These are phyloP conservation scores for Pyrocephalus nanus DNA, from an alignment of 2,797 vertebrate genomes.

Conservation along the genomic window DNA sequence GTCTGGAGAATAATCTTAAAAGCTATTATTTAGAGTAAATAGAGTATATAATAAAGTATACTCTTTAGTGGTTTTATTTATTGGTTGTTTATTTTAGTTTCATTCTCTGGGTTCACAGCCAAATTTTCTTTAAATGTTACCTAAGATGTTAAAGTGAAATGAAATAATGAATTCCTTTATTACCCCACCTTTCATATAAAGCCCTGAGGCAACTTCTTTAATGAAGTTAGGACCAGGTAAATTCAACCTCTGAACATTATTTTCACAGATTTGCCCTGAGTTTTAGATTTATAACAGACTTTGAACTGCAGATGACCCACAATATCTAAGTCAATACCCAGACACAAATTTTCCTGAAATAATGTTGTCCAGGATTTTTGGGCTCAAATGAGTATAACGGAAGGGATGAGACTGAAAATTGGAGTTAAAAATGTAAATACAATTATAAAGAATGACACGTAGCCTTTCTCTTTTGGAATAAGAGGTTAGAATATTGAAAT, in stretches of 20 bases:
- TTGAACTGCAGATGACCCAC: background rate
- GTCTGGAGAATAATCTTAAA: background rate
- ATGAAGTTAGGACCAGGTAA: background rate
- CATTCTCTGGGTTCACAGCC: background rate
- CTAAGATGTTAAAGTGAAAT: background rate
- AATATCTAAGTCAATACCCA: background rate
- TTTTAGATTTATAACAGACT: background rate
- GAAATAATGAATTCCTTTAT: background rate
- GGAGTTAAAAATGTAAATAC: background rate
- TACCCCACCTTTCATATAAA: background rate
- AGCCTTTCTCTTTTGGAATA: background rate
- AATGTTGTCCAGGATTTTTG: background rate
- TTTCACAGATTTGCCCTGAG: background rate
- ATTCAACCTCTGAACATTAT: background rate
- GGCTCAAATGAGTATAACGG: background rate
- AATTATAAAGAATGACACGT: background rate
- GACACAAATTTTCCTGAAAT: background rate
- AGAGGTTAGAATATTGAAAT: background rate
- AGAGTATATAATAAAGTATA: background rate
- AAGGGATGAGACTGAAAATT: background rate
- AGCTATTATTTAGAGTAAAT: background rate
- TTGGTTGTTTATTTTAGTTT: background rate
- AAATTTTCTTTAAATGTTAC: background rate
- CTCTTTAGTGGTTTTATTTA: background rate
- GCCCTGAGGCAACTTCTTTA: background rate